Base-by-base conservation (phyloP, 2,797 vertebrate species). In the Smutsia gigantea region DNA sequence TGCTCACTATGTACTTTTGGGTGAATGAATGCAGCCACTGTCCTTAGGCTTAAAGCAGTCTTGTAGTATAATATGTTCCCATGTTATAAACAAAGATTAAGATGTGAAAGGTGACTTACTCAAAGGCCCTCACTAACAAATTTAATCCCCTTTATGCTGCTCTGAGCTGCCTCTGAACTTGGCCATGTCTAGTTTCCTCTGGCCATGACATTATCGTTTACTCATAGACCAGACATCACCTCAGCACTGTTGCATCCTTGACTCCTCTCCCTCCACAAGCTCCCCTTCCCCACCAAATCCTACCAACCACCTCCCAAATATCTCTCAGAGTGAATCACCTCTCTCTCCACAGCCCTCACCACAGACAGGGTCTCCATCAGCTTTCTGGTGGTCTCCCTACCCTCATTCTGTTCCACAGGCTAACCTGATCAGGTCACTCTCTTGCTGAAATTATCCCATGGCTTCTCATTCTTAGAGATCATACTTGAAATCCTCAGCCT, bases 151-250 rank as follows among this genome's bases (percentile, higher is more conserved):
- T 17, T 68, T 42, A 46, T 42, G n/a, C 49, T 42, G 11, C 46
- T 55, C 83, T 85, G 57, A 93, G 78, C 61, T 79, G 55, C 42
- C 79, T 93, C n/a, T 90, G 90, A 72, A 84, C 77, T 82, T 74
- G 90, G 72, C 46, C 49, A 11, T 34, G 46, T n/a, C 79, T 77
- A 55, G 11, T 91, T 77, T 71, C 51, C 88, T 85, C 79, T 23
- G 55, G 51, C 66, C 23, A 3, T 18, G 49, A 57, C 4, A 0
- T 74, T 75, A 10, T 51, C 3, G 37, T 64, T 61, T 83, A 74
- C 57, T 86, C 93, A n/a, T 3, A 49, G 77, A 37, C 68, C 53
- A 94, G 85, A 66, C 46, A 61, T 14, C 46, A 31, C 69, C 61
- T 92, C n/a, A 25, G 23, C 39, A 64, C 51, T 29, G 34, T 57